Percentiles rank a stretch among this genome's conserved stretches.
phyloP scores from a whole-genome alignment of 1,140 invertebrate species.

The Zaprionus taronus region DNA sequence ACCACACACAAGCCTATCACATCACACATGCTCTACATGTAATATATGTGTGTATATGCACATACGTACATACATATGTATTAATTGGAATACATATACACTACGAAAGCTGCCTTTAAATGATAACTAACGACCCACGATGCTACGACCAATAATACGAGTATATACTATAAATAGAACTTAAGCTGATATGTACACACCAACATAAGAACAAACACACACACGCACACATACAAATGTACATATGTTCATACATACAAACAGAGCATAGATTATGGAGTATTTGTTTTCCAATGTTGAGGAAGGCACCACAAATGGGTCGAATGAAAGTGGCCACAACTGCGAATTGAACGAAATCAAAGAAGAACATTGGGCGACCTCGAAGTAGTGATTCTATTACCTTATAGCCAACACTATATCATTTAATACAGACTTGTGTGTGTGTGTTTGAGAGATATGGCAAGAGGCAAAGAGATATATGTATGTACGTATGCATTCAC shows the following conservation, averaged over 20 bases:
- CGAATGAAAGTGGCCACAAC: conserved; percentile 13
- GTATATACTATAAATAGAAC: conserved; percentile 27
- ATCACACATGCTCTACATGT: background rate
- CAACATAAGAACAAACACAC: background rate
- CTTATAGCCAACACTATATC: background rate
- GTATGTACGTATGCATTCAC: background rate
- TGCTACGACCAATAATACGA: conserved; percentile 37
- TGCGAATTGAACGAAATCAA: background rate
- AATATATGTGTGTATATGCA: conserved; percentile 21
- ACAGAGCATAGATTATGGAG: conserved; percentile 21
- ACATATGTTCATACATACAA: background rate
- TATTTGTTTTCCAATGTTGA: conserved; percentile 22
- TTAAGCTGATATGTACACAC: conserved; percentile 21
- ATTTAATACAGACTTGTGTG: background rate
- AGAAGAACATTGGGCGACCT: background rate
- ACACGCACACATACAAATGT: background rate
- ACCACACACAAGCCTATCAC: background rate
- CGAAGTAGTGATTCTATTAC: conserved; percentile 7
- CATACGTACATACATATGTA: background rate
- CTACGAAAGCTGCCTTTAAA: conserved; percentile 7
- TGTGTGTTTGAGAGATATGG: background rate
- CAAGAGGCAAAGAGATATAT: background rate
- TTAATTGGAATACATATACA: conserved; percentile 12
- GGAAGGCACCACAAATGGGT: conserved; percentile 22
- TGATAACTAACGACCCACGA: conserved; percentile 66